Conservation (phyloP, 2,888 invertebrate genomes). For the Lochmaea capreae region DNA sequence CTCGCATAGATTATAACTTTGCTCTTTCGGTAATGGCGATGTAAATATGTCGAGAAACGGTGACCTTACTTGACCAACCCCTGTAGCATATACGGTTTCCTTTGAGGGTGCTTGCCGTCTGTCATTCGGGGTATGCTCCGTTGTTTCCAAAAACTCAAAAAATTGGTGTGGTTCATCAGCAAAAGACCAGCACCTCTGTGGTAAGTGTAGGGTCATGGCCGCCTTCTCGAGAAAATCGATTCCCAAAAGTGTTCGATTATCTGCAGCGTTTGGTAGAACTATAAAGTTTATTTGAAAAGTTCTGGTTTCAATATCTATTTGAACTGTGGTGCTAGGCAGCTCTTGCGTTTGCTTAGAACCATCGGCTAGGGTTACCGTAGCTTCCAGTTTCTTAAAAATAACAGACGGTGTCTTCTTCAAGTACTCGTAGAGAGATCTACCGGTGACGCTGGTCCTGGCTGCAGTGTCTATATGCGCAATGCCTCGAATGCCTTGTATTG, state of each 20-base stretch:
- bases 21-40: neutral
- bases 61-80: neutral
- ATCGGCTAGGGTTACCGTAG: neutral
- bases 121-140: neutral
- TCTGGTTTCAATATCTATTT: neutral
- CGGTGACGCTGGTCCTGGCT: conserved; percentile 29
- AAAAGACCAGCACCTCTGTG: neutral
- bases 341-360: too few relatives aligned
- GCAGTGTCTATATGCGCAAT: conserved; percentile 30
- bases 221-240: too few relatives aligned
- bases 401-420: neutral
- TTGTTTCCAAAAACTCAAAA: neutral
- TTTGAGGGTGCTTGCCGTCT: neutral
- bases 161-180: neutral
- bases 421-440: conserved; percentile 13
- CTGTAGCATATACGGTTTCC: neutral
- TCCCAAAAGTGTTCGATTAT: too few relatives aligned
- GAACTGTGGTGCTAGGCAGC: too few relatives aligned
- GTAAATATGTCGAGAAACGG: neutral
- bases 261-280: too few relatives aligned
- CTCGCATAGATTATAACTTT: too few relatives aligned
- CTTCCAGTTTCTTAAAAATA: neutral
- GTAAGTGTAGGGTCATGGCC: too few relatives aligned
- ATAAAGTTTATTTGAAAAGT: neutral
- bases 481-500: conserved; percentile 6